Evolutionary conservation across 2,797 vertebrate genomes (phyloP).

Genomic region (Gadopsis bispinosus): DNA sequence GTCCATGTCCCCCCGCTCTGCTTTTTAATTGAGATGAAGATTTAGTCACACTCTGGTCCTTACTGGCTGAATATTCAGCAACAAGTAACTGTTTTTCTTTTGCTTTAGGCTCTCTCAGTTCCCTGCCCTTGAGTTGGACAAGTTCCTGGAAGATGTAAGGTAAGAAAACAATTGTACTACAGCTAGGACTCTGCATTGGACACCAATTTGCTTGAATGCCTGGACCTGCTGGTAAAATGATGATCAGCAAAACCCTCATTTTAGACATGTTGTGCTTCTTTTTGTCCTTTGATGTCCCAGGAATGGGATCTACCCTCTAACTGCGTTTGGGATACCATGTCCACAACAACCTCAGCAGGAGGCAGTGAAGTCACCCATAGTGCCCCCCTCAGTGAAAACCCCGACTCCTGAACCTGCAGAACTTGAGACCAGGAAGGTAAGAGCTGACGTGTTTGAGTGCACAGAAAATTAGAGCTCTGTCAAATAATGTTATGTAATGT

Average conservation of each 20-base stretch:
- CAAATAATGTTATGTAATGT: neutral
- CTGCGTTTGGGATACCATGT: slow-evolving; percentile 94
- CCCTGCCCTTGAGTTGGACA: slow-evolving; percentile 96
- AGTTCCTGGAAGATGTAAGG: slow-evolving; percentile 98
- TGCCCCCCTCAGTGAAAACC: slow-evolving; percentile 95
- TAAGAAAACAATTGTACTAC: slow-evolving; percentile 61
- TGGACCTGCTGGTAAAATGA: neutral
- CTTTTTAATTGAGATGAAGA: neutral
- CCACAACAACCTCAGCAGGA: slow-evolving; percentile 97
- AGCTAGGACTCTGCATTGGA: neutral
- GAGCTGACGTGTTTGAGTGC: neutral
- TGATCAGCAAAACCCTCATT: neutral
- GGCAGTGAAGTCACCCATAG: slow-evolving; percentile 93
- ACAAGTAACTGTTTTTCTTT: slow-evolving; percentile 14
- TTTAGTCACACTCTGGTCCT: neutral
- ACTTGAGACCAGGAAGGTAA: slow-evolving; percentile 96
- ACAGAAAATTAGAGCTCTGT: no score
- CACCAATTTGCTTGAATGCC: neutral
- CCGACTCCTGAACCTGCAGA: slow-evolving; percentile 97
- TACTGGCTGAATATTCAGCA: neutral
- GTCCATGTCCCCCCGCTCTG: neutral
- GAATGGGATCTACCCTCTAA: slow-evolving; percentile 97
- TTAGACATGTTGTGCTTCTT: neutral
- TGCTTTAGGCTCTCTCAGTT: slow-evolving; percentile 93
- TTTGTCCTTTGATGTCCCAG: slow-evolving; percentile 69